Percentiles rank a stretch among this genome's conserved stretches.
Conservation (phyloP, 2,797 vertebrate species). For the Atherinosoma microstoma region DNA sequence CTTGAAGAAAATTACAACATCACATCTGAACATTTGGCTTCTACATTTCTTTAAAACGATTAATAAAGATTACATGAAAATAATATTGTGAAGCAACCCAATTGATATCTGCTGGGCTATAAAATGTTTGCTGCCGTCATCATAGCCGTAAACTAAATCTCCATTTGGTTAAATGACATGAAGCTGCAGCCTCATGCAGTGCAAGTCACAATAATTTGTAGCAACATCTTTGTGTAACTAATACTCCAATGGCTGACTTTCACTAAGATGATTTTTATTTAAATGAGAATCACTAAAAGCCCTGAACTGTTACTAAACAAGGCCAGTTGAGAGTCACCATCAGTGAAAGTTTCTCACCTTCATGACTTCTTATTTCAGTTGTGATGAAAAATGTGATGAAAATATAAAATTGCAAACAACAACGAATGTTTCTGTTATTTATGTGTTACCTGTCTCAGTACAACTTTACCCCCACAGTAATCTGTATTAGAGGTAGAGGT, state of each 20-base stretch:
- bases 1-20: no score
- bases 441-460: no score
- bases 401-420: no score
- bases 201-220: background rate
- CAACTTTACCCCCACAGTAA: background rate
- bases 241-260: conserved; percentile 2
- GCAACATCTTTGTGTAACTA: background rate
- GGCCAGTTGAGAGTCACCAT: background rate
- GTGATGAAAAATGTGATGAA: no score
- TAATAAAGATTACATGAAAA: no score
- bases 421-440: no score
- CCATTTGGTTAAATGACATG: background rate
- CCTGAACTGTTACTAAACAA: background rate
- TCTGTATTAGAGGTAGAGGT: background rate
- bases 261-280: background rate
- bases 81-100: no score
- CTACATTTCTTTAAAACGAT: no score
- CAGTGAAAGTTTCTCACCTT: background rate
- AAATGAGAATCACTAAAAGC: background rate
- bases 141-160: background rate
- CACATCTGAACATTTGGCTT: no score
- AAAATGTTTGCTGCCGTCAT: background rate
- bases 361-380: background rate
- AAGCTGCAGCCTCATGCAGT: background rate
- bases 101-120: no score